Base-by-base conservation (phyloP, 2,888 invertebrate genomes). In the Sicus ferrugineus region DNA sequence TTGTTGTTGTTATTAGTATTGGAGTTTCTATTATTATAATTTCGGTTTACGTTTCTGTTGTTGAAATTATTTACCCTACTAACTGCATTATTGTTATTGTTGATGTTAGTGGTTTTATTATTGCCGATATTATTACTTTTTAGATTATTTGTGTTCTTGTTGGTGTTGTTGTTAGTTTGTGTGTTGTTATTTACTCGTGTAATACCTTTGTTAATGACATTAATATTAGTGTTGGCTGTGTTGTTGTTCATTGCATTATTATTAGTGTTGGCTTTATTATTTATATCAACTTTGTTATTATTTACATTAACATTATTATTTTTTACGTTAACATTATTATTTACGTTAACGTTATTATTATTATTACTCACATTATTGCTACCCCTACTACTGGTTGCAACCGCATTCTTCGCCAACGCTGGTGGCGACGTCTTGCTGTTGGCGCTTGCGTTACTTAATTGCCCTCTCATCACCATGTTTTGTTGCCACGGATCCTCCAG, bases 151-250 rank as follows among this genome's bases (percentile, higher is more conserved):
- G 3, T 7, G 11, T 23, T 52, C n/a, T 21, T 23, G 19, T 19
- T 52, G 21, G 19, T 52, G 7, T 52, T 52, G 23, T 52, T 52
- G 21, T 52, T 4, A 52, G 19, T 52, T 72, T 1, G 80, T 75
- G 7, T 88, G 84, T 34, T 34, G 34, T n/a, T n/a, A n/a, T n/a
- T n/a, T n/a, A 34, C 34, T 34, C 9, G 2, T 34, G 34, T 34
- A 52, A 7, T 23, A 23, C 19, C 23, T 21, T 52, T 23, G 11
- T 19, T 5, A 21, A 21, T 52, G 9, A 21, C 23, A 6, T 21
- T 52, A 4, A 21, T 52, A 52, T 52, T 52, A 21, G 19, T 52
- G 21, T 52, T 52, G 21, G 2, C 23, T 21, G 19, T 52, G 23
- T 52, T 52, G 21, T 52, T 52, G 21, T 52, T 52, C 1, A 2